Percentiles rank a stretch among this genome's conserved stretches.
Conservation (phyloP, 2,113 vertebrate species). For the Pelecanoides urinatrix region DNA sequence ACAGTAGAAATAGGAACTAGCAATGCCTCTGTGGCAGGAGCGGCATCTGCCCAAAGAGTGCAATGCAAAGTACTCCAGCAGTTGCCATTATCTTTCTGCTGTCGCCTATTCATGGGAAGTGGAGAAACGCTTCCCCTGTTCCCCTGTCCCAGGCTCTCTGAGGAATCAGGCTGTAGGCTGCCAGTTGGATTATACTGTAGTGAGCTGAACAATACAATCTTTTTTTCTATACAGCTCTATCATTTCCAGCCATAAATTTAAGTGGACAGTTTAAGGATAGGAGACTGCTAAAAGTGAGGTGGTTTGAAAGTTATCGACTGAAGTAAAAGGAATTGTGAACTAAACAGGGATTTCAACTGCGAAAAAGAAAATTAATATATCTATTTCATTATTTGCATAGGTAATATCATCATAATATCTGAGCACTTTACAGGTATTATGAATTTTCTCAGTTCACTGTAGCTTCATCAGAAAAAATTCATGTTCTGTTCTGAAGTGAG, state of each 20-base stretch:
- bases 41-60: not conserved
- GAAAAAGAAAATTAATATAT: not conserved
- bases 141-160: not conserved
- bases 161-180: not conserved
- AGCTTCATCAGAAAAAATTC: not conserved
- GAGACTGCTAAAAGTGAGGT: not conserved
- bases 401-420: not conserved
- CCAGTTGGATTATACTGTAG: not conserved
- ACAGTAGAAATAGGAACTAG: not conserved
- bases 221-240: not conserved
- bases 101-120: not conserved
- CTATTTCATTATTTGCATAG: not conserved
- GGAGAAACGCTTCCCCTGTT: not conserved
- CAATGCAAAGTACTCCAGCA: not conserved
- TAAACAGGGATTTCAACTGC: not conserved
- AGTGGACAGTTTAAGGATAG: not conserved
- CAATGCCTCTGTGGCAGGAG: not conserved
- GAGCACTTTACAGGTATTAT: not conserved
- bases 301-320: not conserved
- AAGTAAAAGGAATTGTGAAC: conserved; percentile 19
- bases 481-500: not conserved
- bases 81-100: not conserved
- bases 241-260: conserved; percentile 25
- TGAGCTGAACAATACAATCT: not conserved
- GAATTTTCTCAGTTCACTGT: not conserved